Evolutionary conservation across 2,888 invertebrate genomes (phyloP).

Genomic region (Phortica okadai): DNA sequence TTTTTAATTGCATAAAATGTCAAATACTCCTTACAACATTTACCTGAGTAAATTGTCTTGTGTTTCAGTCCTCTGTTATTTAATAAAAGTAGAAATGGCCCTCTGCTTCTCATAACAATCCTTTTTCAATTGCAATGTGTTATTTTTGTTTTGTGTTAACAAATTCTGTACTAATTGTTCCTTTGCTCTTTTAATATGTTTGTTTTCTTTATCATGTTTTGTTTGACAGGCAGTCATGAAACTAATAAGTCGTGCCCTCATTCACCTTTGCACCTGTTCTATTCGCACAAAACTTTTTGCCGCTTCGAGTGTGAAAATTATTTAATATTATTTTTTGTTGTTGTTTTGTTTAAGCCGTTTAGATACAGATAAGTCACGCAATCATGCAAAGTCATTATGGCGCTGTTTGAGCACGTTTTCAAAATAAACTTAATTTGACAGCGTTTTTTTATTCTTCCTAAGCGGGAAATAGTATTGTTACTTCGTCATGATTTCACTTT

Average conservation of each 20-base stretch:
- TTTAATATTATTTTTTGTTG: constrained; percentile 6
- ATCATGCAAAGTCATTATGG: constrained; percentile 26
- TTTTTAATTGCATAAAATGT: constrained; percentile 25
- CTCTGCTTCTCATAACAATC: no score
- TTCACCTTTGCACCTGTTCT: constrained; percentile 13
- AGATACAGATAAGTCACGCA: constrained; percentile 33
- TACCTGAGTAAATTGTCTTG: not conserved
- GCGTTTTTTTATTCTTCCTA: not conserved
- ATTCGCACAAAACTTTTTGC: constrained; percentile 22
- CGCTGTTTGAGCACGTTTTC: constrained; percentile 4
- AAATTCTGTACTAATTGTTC: constrained; percentile 1
- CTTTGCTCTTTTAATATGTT: not conserved
- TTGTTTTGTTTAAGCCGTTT: constrained; percentile 22
- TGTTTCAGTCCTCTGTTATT: not conserved
- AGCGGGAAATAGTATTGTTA: not conserved
- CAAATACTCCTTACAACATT: not conserved
- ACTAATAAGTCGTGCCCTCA: constrained; percentile 10
- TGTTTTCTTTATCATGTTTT: not conserved
- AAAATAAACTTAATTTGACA: not conserved
- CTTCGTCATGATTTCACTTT: no score
- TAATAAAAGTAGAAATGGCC: no score
- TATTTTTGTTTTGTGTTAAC: not conserved
- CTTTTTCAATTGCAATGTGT: no score
- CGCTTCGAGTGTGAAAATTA: constrained; percentile 18
- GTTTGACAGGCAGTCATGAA: not conserved